A percentile compares a stretch with the other conserved stretches of the same genome.
phyloP scores from a whole-genome alignment of 2,888 invertebrate genomes.

The Chouioia cunea region DNA sequence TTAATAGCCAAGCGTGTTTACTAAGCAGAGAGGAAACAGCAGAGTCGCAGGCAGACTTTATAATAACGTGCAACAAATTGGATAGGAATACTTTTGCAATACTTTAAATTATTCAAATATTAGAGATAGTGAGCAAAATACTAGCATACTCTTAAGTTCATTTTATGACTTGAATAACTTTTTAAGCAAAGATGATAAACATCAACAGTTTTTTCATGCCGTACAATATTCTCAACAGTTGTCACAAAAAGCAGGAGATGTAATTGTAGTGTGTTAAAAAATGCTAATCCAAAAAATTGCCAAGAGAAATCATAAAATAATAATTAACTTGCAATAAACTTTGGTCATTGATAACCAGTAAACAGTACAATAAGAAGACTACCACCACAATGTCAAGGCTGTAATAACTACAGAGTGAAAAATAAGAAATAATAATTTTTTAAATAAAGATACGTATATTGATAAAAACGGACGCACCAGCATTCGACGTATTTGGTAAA shows the following conservation, averaged over 20 bases:
- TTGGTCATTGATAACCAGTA: slow-evolving; percentile 23
- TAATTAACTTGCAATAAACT: slow-evolving; percentile 13
- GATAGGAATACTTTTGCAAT: slow-evolving; percentile 17
- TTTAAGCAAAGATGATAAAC: not conserved
- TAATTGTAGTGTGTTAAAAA: slow-evolving; percentile 28
- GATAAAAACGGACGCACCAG: slow-evolving; percentile 40
- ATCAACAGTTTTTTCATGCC: not conserved
- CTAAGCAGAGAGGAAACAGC: slow-evolving; percentile 44
- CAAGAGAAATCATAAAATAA: not conserved
- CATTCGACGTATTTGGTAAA: slow-evolving; percentile 40
- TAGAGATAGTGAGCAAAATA: not conserved
- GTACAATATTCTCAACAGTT: no score
- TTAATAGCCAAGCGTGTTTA: slow-evolving; percentile 54
- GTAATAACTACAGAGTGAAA: slow-evolving; percentile 26
- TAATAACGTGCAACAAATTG: slow-evolving; percentile 36
- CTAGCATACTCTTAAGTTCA: not conserved
- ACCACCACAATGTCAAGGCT: slow-evolving; percentile 34
- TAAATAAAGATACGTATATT: slow-evolving; percentile 27
- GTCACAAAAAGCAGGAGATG: no score
- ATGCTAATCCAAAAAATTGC: slow-evolving; percentile 36
- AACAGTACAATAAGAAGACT: slow-evolving; percentile 47
- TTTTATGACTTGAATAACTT: slow-evolving; percentile 6
- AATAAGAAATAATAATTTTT: slow-evolving; percentile 22
- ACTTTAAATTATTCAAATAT: slow-evolving; percentile 23
- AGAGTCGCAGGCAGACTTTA: slow-evolving; percentile 30